These are phyloP conservation scores for Tympanuchus pallidicinctus DNA, from an alignment of 2,113 vertebrate genomes.

Conservation along the genomic window DNA sequence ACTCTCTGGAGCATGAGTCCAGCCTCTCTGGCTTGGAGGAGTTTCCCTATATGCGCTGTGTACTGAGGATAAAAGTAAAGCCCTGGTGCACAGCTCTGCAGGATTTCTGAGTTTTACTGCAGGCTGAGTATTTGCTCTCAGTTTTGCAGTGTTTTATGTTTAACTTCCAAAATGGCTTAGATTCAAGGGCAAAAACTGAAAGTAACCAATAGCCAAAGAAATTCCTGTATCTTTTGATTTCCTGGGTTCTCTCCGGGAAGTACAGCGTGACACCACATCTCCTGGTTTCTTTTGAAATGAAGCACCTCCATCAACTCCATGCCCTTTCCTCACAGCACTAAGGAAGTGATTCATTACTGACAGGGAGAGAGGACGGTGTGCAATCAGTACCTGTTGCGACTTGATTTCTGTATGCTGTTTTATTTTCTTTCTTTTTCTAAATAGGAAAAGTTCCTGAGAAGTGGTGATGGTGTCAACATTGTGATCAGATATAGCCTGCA, in stretches of 20 bases:
- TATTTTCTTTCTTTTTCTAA: slow-evolving; percentile 7
- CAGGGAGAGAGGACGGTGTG: background rate
- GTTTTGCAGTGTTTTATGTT: background rate
- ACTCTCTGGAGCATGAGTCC: background rate
- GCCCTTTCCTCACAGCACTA: background rate
- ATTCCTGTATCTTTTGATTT: background rate
- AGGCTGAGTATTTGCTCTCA: background rate
- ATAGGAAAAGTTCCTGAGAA: background rate
- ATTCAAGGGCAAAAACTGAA: background rate
- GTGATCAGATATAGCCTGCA: slow-evolving; percentile 27
- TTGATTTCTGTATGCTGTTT: slow-evolving; percentile 15
- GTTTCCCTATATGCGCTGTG: background rate
- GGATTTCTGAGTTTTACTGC: background rate
- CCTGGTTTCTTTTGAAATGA: background rate
- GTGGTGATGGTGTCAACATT: slow-evolving; percentile 18
- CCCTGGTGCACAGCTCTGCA: background rate
- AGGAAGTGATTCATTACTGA: slow-evolving; percentile 45
- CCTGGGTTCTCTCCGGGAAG: background rate
- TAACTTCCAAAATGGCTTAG: background rate
- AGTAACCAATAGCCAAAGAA: background rate
- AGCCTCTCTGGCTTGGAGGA: background rate
- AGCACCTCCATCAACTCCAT: background rate
- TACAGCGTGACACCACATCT: background rate
- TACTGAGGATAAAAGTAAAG: background rate
- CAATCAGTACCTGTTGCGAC: background rate